Conservation (phyloP, 2,797 vertebrate species). For the Sebastolobus altivelis region DNA sequence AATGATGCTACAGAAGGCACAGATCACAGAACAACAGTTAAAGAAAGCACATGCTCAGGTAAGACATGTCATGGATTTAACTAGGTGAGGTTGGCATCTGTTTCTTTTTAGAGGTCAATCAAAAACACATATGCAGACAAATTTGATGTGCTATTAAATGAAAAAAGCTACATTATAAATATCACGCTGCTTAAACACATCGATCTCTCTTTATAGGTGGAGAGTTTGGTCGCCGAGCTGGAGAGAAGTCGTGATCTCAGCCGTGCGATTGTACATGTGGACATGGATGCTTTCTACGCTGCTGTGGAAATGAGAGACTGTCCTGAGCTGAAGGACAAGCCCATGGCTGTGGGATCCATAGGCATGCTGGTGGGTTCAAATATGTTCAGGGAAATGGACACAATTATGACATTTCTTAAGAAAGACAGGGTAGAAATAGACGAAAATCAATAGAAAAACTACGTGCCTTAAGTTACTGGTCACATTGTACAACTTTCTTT, state of each 20-base stretch:
- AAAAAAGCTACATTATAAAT: not conserved
- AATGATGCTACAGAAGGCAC: slow-evolving; percentile 92
- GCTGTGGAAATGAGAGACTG: slow-evolving; percentile 97
- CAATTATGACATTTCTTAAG: not conserved
- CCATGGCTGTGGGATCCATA: slow-evolving; percentile 97
- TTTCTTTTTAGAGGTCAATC: not conserved
- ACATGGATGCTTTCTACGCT: slow-evolving; percentile 99
- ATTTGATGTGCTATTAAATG: not conserved
- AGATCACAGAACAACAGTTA: slow-evolving; percentile 89
- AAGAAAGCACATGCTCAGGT: slow-evolving; percentile 88
- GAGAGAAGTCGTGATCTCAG: slow-evolving; percentile 89
- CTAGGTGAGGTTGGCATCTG: not conserved
- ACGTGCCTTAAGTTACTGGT: not conserved
- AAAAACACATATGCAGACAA: not conserved
- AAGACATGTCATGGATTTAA: not conserved
- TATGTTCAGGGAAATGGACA: not conserved
- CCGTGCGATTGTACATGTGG: slow-evolving; percentile 93
- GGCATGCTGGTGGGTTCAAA: slow-evolving; percentile 92
- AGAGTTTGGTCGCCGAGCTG: slow-evolving; percentile 85
- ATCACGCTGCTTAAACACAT: not conserved
- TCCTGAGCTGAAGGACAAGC: slow-evolving; percentile 93
- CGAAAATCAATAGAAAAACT: not conserved
- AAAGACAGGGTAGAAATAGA: not conserved
- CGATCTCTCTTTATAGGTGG: slow-evolving; percentile 82
- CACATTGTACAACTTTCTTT: not conserved